phyloP scores from a whole-genome alignment of 35 echinoderm and acorn worm genomes.

The Heliocidaris erythrogramma region DNA sequence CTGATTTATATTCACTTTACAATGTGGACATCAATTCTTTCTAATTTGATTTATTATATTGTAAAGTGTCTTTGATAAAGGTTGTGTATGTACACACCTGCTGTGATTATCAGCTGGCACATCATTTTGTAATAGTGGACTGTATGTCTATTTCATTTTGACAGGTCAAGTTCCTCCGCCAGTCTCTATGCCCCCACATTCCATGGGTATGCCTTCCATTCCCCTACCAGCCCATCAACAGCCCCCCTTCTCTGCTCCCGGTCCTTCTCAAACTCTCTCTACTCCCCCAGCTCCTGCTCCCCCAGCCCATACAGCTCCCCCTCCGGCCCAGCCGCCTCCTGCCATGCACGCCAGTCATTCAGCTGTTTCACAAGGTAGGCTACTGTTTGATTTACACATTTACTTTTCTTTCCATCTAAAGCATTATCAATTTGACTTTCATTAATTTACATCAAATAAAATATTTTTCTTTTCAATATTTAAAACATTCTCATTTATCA shows the following conservation, averaged over 20 bases:
- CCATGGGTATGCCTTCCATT: constrained; percentile 13
- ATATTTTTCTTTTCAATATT: no score
- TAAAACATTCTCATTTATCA: no score
- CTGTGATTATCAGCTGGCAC: neutral
- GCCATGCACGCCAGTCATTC: constrained; percentile 21
- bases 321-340: neutral
- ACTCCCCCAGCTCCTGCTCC: neutral
- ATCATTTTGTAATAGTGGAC: neutral
- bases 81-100: no score
- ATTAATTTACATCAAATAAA: no score
- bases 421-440: no score
- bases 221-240: constrained; percentile 28
- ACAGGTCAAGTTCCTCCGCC: constrained; percentile 29
- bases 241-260: constrained; percentile 42
- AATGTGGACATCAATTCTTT: no score
- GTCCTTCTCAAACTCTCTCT: constrained; percentile 4
- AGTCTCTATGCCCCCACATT: constrained; percentile 51
- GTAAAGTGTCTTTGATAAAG: no score
- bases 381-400: neutral
- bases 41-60: no score
- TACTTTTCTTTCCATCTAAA: no score
- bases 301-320: neutral
- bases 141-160: neutral
- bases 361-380: neutral
- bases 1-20: no score